phyloP scores from a whole-genome alignment of 2,888 invertebrate genomes.

The Caenorhabditis virilis region DNA sequence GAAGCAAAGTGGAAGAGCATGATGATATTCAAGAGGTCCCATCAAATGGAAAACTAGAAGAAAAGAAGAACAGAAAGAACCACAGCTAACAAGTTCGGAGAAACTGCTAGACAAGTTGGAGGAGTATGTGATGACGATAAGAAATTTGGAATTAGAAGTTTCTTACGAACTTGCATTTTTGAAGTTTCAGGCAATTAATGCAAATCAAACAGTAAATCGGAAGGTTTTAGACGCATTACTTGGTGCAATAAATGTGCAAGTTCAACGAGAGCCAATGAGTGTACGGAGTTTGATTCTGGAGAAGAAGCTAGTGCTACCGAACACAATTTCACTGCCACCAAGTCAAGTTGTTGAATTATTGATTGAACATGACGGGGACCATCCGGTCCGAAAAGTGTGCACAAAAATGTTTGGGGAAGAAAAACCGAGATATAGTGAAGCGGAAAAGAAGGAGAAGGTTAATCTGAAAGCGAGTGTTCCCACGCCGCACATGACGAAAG shows the following conservation, averaged over 20 bases:
- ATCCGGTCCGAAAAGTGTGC: conserved; percentile 57
- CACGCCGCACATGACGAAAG: conserved; percentile 64
- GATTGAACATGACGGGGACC: conserved; percentile 66
- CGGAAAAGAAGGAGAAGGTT: conserved; percentile 57
- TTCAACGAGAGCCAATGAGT: conserved; percentile 62
- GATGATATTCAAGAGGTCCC: no score
- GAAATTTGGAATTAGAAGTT: background rate
- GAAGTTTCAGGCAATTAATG: conserved; percentile 42
- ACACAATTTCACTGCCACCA: conserved; percentile 66
- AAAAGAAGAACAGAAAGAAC: no score
- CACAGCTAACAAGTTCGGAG: no score
- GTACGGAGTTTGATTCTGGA: conserved; percentile 65
- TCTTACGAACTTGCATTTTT: background rate
- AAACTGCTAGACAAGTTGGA: conserved; percentile 56
- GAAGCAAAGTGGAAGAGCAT: conserved; percentile 3
- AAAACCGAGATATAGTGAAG: conserved; percentile 56
- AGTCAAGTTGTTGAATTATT: conserved; percentile 64
- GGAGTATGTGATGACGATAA: conserved; percentile 42
- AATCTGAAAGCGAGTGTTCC: conserved; percentile 45
- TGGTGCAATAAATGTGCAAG: conserved; percentile 64
- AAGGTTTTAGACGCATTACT: conserved; percentile 64
- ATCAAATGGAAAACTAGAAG: no score
- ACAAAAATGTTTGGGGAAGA: conserved; percentile 63
- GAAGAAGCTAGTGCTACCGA: conserved; percentile 65
- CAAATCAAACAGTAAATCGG: conserved; percentile 45